These are phyloP conservation scores for Misgurnus mizolepis DNA, from an alignment of 2,113 vertebrate genomes.

Conservation along the genomic window DNA sequence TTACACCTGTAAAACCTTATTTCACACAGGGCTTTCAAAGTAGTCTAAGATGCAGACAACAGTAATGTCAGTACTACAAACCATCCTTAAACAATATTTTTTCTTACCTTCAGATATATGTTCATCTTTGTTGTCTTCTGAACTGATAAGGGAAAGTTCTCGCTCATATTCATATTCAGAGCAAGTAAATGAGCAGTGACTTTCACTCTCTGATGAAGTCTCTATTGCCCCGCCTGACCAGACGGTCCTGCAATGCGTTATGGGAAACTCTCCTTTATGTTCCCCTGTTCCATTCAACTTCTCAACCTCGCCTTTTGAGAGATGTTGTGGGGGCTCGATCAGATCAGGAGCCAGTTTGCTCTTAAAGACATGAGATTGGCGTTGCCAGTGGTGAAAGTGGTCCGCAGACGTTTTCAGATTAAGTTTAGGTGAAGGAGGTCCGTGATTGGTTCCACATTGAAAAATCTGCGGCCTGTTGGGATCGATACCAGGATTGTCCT, in stretches of 20 bases:
- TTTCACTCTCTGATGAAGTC: constrained; percentile 63
- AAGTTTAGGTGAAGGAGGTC: not conserved
- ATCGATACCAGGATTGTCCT: not conserved
- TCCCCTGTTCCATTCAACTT: constrained; percentile 60
- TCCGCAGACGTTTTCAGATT: constrained; percentile 34
- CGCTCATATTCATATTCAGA: constrained; percentile 61
- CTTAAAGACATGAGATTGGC: constrained; percentile 18
- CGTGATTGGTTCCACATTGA: not conserved
- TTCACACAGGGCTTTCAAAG: too few relatives aligned
- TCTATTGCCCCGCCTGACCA: constrained; percentile 7
- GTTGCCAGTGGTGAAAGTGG: constrained; percentile 33
- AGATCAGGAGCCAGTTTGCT: constrained; percentile 44
- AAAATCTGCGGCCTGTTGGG: not conserved
- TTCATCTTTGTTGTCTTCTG: constrained; percentile 38
- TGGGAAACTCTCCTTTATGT: not conserved
- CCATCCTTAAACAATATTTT: not conserved
- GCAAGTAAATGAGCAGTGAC: constrained; percentile 64
- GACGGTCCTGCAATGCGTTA: not conserved
- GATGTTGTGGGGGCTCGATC: constrained; percentile 55
- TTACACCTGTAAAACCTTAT: not conserved
- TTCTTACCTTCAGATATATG: constrained; percentile 31
- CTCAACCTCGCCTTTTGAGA: constrained; percentile 70
- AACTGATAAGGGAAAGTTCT: constrained; percentile 44
- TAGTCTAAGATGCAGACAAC: too few relatives aligned
- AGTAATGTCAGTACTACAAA: too few relatives aligned